A percentile compares a stretch with the other conserved stretches of the same genome.
Evolutionary conservation across 2,888 invertebrate species (phyloP).

Genomic region (Philhelius pedissequus): DNA sequence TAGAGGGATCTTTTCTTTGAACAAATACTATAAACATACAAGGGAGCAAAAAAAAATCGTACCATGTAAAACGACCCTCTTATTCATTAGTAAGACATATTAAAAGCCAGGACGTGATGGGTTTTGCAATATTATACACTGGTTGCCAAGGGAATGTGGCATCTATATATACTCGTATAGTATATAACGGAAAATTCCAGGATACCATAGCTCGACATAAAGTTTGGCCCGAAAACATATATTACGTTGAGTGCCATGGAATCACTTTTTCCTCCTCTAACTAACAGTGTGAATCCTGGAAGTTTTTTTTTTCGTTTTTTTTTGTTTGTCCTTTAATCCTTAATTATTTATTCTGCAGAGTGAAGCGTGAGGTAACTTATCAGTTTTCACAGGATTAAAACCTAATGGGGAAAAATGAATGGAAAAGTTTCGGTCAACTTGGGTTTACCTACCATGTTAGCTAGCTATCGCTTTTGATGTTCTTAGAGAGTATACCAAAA

Average conservation of each 20-base stretch:
- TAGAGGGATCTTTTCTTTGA: background rate
- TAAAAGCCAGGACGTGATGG: constrained; percentile 39
- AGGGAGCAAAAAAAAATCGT: background rate
- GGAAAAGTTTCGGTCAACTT: constrained; percentile 20
- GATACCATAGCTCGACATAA: background rate
- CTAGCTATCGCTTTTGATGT: background rate
- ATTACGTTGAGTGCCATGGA: constrained; percentile 9
- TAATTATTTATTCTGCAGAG: constrained; percentile 39
- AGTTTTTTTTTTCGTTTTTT: background rate
- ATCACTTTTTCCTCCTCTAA: background rate
- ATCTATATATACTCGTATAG: background rate
- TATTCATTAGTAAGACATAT: constrained; percentile 45
- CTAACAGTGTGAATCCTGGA: background rate
- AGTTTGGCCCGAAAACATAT: constrained; percentile 1
- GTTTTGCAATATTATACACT: constrained; percentile 5
- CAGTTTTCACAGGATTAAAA: constrained; percentile 40
- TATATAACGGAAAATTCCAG: background rate
- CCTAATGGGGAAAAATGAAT: constrained; percentile 12
- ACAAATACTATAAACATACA: background rate
- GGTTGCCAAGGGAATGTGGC: background rate
- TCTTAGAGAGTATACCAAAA: no score
- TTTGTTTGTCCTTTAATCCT: constrained; percentile 8
- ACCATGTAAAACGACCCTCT: background rate
- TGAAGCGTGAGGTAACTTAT: constrained; percentile 19
- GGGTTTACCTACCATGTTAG: background rate